Conservation (phyloP, 1,140 invertebrate species). For the Zaprionus ghesquierei region DNA sequence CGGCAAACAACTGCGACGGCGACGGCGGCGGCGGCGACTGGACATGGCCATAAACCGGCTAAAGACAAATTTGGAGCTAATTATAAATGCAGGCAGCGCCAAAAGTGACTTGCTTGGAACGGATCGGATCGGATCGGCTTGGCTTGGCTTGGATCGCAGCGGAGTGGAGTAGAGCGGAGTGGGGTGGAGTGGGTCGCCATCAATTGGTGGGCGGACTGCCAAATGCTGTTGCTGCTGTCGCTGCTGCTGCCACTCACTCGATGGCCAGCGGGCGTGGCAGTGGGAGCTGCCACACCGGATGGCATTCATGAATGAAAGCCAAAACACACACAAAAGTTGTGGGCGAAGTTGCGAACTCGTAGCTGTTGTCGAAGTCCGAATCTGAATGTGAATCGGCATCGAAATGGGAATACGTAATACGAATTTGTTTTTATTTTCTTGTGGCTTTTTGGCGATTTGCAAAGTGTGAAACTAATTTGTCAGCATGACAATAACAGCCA, state of each 20-base stretch:
- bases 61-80: slow-evolving; percentile 75
- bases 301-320: slow-evolving; percentile 50
- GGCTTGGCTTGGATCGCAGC: too few relatives aligned
- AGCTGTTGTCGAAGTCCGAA: slow-evolving; percentile 5
- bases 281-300: slow-evolving; percentile 12
- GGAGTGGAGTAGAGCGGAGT: too few relatives aligned
- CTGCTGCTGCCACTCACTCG: not conserved
- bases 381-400: not conserved
- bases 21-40: slow-evolving; percentile 27
- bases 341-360: slow-evolving; percentile 5
- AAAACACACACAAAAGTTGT: slow-evolving; percentile 9
- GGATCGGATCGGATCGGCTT: not conserved
- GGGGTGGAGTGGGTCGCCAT: not conserved
- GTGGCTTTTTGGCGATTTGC: slow-evolving; percentile 50
- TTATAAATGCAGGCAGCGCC: slow-evolving; percentile 71
- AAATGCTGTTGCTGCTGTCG: slow-evolving; percentile 11
- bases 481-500: slow-evolving; percentile 76
- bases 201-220: slow-evolving; percentile 56
- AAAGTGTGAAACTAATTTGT: slow-evolving; percentile 81
- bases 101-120: slow-evolving; percentile 30
- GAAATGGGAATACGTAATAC: not conserved
- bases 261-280: not conserved
- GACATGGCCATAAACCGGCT: slow-evolving; percentile 68
- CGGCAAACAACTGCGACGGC: not conserved
- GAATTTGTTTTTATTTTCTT: not conserved